Percentiles rank a stretch among this genome's conserved stretches.
phyloP scores from a whole-genome alignment of 2,113 vertebrate species.

The Xyrauchen texanus region DNA sequence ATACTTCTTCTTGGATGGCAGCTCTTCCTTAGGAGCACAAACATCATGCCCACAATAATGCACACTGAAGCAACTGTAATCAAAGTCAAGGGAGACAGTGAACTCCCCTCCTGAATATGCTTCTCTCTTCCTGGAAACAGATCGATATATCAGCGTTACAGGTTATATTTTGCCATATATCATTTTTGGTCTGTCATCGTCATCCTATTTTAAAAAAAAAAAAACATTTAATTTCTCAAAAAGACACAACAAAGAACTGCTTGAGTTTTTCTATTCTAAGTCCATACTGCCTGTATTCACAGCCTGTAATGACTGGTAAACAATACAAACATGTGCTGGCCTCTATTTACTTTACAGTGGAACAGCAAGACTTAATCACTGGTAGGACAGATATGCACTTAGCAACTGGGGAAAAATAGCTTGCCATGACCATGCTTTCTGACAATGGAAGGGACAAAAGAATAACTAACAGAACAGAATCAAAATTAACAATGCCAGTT shows the following conservation, averaged over 20 bases:
- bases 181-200: too few species aligned
- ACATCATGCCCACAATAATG: conserved; percentile 69
- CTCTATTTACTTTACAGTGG: conserved; percentile 72
- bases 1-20: conserved; percentile 75
- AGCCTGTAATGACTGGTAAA: conserved; percentile 65
- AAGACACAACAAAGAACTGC: neutral
- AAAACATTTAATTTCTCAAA: too few species aligned
- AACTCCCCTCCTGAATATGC: conserved; percentile 55
- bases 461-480: too few species aligned
- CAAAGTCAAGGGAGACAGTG: conserved; percentile 61
- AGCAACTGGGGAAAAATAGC: conserved; percentile 57
- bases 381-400: conserved; percentile 38
- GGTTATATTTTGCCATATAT: too few species aligned
- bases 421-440: neutral
- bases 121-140: conserved; percentile 65
- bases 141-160: neutral
- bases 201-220: too few species aligned
- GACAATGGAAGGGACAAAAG: neutral
- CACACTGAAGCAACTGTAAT: conserved; percentile 67
- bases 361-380: conserved; percentile 62
- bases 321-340: conserved; percentile 69
- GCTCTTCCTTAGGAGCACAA: conserved; percentile 69
- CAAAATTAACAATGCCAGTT: too few species aligned
- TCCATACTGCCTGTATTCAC: conserved; percentile 48
- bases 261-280: conserved; percentile 6